Evolutionary conservation across 2,888 invertebrate genomes (phyloP).

Genomic region (Callinectes sapidus): DNA sequence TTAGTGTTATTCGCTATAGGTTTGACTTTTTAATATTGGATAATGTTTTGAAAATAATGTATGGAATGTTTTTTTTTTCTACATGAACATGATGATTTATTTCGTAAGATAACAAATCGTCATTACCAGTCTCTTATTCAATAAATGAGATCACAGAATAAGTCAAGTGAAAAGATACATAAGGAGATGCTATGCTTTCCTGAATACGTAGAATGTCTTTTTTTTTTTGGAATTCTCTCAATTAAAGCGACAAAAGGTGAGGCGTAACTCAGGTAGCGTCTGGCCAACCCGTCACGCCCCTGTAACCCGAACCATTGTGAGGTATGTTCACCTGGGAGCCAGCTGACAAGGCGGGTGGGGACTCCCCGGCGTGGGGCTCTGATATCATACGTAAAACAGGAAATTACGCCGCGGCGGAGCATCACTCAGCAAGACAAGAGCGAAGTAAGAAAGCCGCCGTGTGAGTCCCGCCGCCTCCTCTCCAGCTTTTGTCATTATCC

Average conservation of each 20-base stretch:
- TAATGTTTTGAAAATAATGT: neutral
- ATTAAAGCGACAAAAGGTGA: slow-evolving; percentile 15
- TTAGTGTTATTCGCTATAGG: no score
- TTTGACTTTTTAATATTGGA: neutral
- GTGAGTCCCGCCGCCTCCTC: slow-evolving; percentile 26
- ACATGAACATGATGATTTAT: neutral
- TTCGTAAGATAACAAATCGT: neutral
- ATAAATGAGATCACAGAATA: neutral
- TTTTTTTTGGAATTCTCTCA: slow-evolving; percentile 17
- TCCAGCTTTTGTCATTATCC: slow-evolving; percentile 54
- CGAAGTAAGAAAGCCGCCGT: slow-evolving; percentile 15
- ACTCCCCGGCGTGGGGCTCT: neutral
- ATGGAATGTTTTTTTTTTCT: neutral
- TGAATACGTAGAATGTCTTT: neutral
- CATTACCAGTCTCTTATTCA: neutral
- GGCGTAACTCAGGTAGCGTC: slow-evolving; percentile 22
- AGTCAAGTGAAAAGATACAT: neutral
- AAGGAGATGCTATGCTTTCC: neutral
- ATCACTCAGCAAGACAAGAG: slow-evolving; percentile 14
- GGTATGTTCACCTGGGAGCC: neutral
- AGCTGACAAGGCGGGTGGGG: neutral
- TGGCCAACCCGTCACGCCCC: slow-evolving; percentile 28
- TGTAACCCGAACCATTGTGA: slow-evolving; percentile 8
- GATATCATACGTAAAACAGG: slow-evolving; percentile 31
- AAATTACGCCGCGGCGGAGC: slow-evolving; percentile 29